Conservation (phyloP, 2,113 vertebrate species). For the Myodes glareolus region DNA sequence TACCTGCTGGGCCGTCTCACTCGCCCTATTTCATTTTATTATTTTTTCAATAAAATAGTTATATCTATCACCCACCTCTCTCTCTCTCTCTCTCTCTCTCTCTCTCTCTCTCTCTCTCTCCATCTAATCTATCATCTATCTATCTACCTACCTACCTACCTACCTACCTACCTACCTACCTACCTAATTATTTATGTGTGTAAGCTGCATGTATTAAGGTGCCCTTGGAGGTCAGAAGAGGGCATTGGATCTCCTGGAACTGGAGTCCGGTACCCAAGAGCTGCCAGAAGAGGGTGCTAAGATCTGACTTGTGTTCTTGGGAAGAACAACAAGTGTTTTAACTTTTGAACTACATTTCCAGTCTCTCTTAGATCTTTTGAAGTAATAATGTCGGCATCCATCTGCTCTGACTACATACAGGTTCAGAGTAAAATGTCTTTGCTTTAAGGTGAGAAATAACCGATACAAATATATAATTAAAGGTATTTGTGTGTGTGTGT, state of each 20-base stretch:
- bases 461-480: not conserved
- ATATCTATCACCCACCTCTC: not conserved
- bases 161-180: not conserved
- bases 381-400: not conserved
- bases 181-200: not conserved
- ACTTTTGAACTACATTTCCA: not conserved
- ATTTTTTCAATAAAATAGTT: not conserved
- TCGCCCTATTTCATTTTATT: not conserved
- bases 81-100: not conserved
- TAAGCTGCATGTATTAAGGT: not conserved
- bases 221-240: not conserved
- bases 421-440: not conserved
- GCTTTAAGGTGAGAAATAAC: constrained; percentile 3
- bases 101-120: too few species aligned
- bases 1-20: not conserved
- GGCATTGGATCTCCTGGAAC: not conserved
- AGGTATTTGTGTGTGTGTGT: not conserved
- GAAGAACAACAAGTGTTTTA: not conserved
- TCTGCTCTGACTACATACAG: not conserved
- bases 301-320: not conserved
- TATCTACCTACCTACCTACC: not conserved
- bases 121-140: not conserved
- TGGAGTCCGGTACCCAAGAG: not conserved
- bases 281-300: not conserved
- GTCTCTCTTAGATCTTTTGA: not conserved